Conservation (phyloP, 2,113 vertebrate genomes). For the Tretioscincus oriximinensis region DNA sequence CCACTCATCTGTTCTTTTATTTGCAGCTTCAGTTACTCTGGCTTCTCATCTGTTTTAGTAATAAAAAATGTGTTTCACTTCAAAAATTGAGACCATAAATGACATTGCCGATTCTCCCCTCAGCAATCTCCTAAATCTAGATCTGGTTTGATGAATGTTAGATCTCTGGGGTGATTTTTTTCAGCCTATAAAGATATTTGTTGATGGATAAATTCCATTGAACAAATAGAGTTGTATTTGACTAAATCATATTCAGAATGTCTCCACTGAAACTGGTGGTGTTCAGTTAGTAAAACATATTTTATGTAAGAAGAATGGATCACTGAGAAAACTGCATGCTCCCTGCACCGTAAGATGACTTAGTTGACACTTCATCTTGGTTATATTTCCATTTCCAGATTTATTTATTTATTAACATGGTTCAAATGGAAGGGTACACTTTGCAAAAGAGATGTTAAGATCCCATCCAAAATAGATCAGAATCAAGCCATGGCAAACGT, state of each 20-base stretch:
- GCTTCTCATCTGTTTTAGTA: constrained; percentile 56
- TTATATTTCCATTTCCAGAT: too few relatives aligned
- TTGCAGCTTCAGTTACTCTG: constrained; percentile 50
- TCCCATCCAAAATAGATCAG: too few relatives aligned
- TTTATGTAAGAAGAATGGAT: too few relatives aligned
- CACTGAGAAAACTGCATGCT: too few relatives aligned
- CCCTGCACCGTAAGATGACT: too few relatives aligned
- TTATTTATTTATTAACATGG: too few relatives aligned
- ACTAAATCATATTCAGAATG: neutral
- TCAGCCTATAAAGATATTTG: neutral
- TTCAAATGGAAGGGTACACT: too few relatives aligned
- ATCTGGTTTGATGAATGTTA: constrained; percentile 9
- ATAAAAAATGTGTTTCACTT: constrained; percentile 54
- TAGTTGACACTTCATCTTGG: too few relatives aligned
- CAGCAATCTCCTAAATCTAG: constrained; percentile 37
- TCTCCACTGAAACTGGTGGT: neutral
- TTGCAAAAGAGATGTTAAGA: too few relatives aligned
- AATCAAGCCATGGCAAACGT: too few relatives aligned
- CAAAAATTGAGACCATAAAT: constrained; percentile 57
- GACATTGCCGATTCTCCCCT: constrained; percentile 30
- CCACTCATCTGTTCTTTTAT: constrained; percentile 19
- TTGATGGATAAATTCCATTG: neutral
- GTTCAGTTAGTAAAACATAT: too few relatives aligned
- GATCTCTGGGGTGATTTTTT: neutral
- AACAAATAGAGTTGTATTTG: neutral